A percentile compares a stretch with the other conserved stretches of the same genome.
Conservation (phyloP, 2,797 vertebrate species). For the Girardinus metallicus region DNA sequence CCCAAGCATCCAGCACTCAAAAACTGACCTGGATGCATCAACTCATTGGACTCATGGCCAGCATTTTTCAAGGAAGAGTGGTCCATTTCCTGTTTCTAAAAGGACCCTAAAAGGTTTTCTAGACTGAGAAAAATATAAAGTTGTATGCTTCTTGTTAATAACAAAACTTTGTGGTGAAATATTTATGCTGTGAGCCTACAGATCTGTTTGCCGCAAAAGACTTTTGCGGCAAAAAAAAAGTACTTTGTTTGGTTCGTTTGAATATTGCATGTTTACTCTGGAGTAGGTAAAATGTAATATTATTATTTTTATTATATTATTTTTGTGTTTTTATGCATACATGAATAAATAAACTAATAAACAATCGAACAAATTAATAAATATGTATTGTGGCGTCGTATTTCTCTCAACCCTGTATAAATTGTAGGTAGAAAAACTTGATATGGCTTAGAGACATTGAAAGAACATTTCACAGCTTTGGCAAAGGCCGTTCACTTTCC, state of each 20-base stretch:
- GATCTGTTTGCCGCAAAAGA: neutral
- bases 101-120: neutral
- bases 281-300: neutral
- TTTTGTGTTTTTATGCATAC: neutral
- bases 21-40: neutral
- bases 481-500: constrained; percentile 16
- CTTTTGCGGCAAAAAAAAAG: too few species aligned
- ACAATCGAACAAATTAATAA: neutral
- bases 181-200: neutral
- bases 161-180: neutral
- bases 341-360: neutral
- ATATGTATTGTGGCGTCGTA: accelerated
- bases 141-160: neutral
- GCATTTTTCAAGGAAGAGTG: neutral
- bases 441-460: too few species aligned
- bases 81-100: neutral
- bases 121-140: neutral
- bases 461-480: constrained; percentile 19
- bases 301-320: neutral
- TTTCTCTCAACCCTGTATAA: neutral
- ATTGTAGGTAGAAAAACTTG: neutral
- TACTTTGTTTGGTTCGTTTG: neutral
- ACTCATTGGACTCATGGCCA: neutral
- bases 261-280: neutral
- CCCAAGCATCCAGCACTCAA: neutral